Base-by-base conservation (phyloP, 2,113 vertebrate species). In the Mustela nigripes region DNA sequence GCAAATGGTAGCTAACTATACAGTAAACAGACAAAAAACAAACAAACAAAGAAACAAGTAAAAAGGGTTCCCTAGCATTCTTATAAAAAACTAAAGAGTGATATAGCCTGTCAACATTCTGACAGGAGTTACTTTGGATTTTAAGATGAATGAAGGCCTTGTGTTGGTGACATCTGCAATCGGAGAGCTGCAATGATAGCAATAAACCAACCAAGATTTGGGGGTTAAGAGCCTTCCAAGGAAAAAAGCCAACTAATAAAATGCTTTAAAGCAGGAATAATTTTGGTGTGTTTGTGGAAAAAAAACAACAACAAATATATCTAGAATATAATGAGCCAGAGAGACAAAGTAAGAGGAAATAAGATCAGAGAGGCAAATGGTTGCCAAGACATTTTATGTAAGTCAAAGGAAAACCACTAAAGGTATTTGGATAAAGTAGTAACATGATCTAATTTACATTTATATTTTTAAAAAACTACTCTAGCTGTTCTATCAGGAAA, bases 61-160 rank as follows among this genome's bases (percentile, higher is more conserved):
- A 91, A 62, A 80, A 92, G 24, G 45, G 21, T 63, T 89, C 53
- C 76, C 18, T 2, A 80, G 15, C 84, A 50, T 76, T 53, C 92
- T 89, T 78, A 78, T 89, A 76, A 33, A 97, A 95, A 71, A 69
- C 26, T 86, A 58, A 89, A 73, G 16, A 82, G 33, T 73, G 36
- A 71, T 16, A 92, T 24, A 78, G 50, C 33, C 96, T 50, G 12
- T 69, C 45, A 71, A 73, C 36, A 28, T 2, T 89, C 2, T 39
- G 14, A 19, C 42, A 84, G 31, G 16, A 50, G 33, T 78, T 81
- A 67, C 69, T 26, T 79, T 71, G 90, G 42, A 93, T 45, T 39
- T 93, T 6, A 42, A 79, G 56, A 92, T 95, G 53, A 93, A 71
- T 2, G 28, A 42, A 92, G 28, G 22, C 21, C 62, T 84, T 45